Conservation (phyloP, 2,888 invertebrate species). For the Erebia epiphron region DNA sequence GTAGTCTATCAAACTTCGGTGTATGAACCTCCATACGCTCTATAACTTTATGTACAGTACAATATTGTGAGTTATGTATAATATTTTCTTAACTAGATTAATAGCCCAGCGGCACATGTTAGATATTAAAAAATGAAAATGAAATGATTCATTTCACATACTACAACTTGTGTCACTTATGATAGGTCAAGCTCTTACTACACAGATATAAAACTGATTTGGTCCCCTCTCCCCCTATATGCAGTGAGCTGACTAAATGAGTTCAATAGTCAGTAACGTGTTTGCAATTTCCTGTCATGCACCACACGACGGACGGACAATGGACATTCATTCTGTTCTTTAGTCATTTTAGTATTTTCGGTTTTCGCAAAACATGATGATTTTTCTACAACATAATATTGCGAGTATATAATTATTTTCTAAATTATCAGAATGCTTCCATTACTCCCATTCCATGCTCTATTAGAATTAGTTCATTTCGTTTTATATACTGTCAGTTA, state of each 20-base stretch:
- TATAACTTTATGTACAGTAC: neutral
- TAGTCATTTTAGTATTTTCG: constrained; percentile 28
- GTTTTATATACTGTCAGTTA: too few species aligned
- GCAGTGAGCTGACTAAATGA: constrained; percentile 28
- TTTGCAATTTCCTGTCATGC: constrained; percentile 61
- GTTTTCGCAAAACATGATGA: neutral
- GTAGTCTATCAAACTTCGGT: neutral
- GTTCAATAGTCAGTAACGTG: constrained; percentile 45
- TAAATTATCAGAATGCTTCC: too few species aligned
- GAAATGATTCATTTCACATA: too few species aligned
- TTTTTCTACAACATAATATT: neutral
- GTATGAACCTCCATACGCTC: neutral
- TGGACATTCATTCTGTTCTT: constrained; percentile 27
- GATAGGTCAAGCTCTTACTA: too few species aligned
- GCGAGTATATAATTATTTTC: too few species aligned
- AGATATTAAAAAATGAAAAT: neutral
- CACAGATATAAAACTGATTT: constrained; percentile 6
- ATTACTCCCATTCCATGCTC: too few species aligned
- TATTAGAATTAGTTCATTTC: too few species aligned
- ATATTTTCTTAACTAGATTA: neutral
- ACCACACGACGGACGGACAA: constrained; percentile 20
- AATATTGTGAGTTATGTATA: too few species aligned
- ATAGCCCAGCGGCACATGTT: neutral
- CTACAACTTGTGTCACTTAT: too few species aligned
- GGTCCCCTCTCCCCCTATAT: constrained; percentile 15